phyloP scores from a whole-genome alignment of 2,888 invertebrate species.

The Julus scandinavius region DNA sequence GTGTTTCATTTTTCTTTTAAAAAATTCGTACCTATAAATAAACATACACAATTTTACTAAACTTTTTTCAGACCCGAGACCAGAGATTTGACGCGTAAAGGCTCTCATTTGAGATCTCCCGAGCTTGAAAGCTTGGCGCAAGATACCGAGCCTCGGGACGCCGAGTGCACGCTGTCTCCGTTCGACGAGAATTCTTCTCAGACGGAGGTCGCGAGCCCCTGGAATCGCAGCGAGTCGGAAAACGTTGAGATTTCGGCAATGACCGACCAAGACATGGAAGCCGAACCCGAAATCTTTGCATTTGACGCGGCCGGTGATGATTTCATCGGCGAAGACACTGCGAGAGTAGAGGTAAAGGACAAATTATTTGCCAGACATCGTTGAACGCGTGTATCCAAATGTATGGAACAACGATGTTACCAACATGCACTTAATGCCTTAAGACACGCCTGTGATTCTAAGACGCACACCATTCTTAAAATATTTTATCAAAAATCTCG shows the following conservation, averaged over 20 bases:
- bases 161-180: constrained; percentile 55
- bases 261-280: constrained; percentile 50
- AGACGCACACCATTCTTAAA: too few relatives aligned
- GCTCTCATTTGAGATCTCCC: constrained; percentile 57
- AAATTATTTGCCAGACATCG: too few relatives aligned
- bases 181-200: constrained; percentile 56
- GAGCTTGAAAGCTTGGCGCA: constrained; percentile 54
- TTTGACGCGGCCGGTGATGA: constrained; percentile 76
- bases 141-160: constrained; percentile 21
- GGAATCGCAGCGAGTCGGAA: constrained; percentile 55
- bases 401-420: not conserved
- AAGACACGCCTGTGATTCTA: too few relatives aligned
- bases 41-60: too few relatives aligned
- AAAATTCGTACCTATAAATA: too few relatives aligned
- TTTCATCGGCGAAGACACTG: constrained; percentile 50
- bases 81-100: constrained; percentile 50
- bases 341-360: constrained; percentile 24
- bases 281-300: constrained; percentile 73
- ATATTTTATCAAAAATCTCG: not conserved
- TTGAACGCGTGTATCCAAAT: not conserved
- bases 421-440: too few relatives aligned
- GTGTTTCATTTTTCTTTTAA: too few relatives aligned
- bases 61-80: not conserved
- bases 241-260: constrained; percentile 17
- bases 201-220: constrained; percentile 7